Evolutionary conservation across 1,140 invertebrate species (phyloP), one percentile per base, ranked within the genome.

Genomic region (Mylabris phalerata): DNA sequence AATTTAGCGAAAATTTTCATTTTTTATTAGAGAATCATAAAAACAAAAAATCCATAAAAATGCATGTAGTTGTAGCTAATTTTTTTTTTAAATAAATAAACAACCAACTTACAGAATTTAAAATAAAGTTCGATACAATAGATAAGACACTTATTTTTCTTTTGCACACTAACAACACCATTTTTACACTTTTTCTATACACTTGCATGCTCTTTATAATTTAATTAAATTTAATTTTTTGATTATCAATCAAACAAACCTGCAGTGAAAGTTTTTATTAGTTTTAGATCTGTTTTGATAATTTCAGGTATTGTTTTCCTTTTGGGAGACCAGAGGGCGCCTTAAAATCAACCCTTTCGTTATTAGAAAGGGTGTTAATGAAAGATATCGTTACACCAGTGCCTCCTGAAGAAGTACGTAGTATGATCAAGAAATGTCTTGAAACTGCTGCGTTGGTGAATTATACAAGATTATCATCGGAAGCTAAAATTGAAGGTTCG

Each of bases 321-420:
- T 99, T 99, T 78, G 97, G 97, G 48, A 81, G 97, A 66, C 97
- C 97, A 13, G 97, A 99, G 78, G 96, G 96, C 41, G 89, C 95
- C 26, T 76, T 99, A 51, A 99, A 98, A 84, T 90, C 94, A 19
- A 98, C 96, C 5, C 75, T 99, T 50, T 97, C 95, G 3, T 79
- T 99, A 32, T 74, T 99, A 50, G 97, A 99, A 80, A 82, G 95
- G 62, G 96, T 99, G 9, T 75, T 99, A 56, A 98, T 98, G 96
- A 99, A 99, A 75, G 97, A 99, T 73, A 93, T 96, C 56, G 93
- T 94, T 2, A 98, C 95, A 3, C 94, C 95, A n/a, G 95, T 98
- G 2, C 88, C 93, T 61, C 88, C 92, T 2, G 96, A 98, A 75
- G 97, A 99, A 78, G 95, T 99, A 2, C 81, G 96, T 63, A 82